Conservation (phyloP, 2,888 invertebrate genomes). For the Thecophora atra region DNA sequence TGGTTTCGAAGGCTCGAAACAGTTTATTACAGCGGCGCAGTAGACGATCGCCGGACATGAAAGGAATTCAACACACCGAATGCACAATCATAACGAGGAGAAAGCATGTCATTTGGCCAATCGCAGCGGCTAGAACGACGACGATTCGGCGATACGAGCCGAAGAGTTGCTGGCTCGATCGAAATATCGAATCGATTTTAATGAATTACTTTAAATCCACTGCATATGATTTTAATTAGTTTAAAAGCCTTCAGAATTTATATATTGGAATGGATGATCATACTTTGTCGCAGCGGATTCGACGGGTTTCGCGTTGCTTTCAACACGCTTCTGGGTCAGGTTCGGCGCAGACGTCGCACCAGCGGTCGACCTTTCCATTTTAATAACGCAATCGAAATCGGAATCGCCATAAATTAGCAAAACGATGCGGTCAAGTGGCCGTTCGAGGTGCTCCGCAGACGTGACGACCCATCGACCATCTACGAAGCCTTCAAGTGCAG, state of each 20-base stretch:
- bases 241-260: background rate
- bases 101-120: slow-evolving; percentile 14
- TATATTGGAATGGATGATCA: no score
- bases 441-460: slow-evolving; percentile 9
- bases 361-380: slow-evolving; percentile 26
- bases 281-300: background rate
- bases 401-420: slow-evolving; percentile 30
- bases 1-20: background rate
- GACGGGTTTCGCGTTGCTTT: background rate
- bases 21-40: background rate
- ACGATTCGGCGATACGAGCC: background rate
- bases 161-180: background rate
- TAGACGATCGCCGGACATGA: slow-evolving; percentile 14
- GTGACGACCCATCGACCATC: background rate
- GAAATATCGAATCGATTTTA: background rate
- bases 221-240: background rate
- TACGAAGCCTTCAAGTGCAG: background rate
- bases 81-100: slow-evolving; percentile 18
- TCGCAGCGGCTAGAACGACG: background rate
- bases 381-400: slow-evolving; percentile 25
- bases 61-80: slow-evolving; percentile 15
- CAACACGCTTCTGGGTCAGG: background rate
- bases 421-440: slow-evolving; percentile 13
- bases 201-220: background rate
- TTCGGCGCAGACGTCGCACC: background rate